Base-by-base conservation (phyloP, 2,888 invertebrate genomes). In the Brachypalpus laphriformis region DNA sequence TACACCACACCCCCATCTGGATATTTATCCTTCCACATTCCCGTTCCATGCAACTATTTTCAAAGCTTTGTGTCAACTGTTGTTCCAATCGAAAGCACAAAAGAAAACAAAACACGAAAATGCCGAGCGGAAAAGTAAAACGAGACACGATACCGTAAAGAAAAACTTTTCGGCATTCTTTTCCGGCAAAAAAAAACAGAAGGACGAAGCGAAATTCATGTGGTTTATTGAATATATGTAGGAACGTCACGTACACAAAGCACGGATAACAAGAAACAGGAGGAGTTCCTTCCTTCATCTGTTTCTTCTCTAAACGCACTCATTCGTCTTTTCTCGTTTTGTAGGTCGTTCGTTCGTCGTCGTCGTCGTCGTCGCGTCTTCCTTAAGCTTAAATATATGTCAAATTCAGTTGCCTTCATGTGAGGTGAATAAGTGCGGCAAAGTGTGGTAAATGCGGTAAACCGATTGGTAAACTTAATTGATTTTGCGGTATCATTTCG, bases 391-490 rank as follows among this genome's bases (percentile, higher is more conserved):
- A 59, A 59, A 31, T 72, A n/a, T n/a, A 63, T 63, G 75, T 75
- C 70, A 61, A 74, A 74, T 37, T 78, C 57, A 65, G 42, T 25
- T 42, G 18, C 57, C 37, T 70, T 40, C 49, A 18, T 37, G 40
- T 42, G 63, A 9, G 68, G 74, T 68, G 49, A 70, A 74, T 68
- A 56, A 68, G 72, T 49, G 61, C 16, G 34, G 34, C 20, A 57
- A 28, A 28, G 51, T 51, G 65, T 14, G 31, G 65, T 49, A 40
- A 57, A 45, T 49, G 63, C 56, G 82, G 82, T 82, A 75, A 80
- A 70, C 68, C 74, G 70, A 70, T 83, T 83, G 83, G 74, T 83
- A 47, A 83, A 78, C 68, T 68, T 83, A 83, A 83, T 83, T 83
- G 83, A 80, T 83, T 83, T 78, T 83, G 78, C 57, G 78, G 83